Evolutionary conservation across 2,113 vertebrate species (phyloP), one percentile per base, ranked within the genome.

Genomic region (Eclectus roratus): DNA sequence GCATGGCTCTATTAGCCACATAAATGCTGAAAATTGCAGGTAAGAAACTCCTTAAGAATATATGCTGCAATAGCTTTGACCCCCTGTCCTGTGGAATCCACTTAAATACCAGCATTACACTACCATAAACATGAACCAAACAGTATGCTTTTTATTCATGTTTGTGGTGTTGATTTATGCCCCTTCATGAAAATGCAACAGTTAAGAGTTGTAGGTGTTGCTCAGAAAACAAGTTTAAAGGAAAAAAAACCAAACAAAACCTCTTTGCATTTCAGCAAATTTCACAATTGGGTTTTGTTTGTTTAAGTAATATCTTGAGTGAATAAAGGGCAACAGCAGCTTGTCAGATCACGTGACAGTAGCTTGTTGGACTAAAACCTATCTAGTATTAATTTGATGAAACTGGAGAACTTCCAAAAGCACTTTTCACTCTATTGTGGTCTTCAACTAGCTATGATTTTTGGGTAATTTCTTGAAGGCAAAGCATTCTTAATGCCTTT

Each of bases 321-420:
- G 69, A 92, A 78, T 80, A 66, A 95, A 88, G n/a, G 76, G 60
- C 55, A 92, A 20, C 50, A 92, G 69, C 77, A 88, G 71, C 82
- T 94, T 93, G 66, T 85, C 25, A 68, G 55, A 35, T 84, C 80
- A 96, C 0, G 0, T 80, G 77, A 24, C 29, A 43, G 14, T 78
- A 79, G 79, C 46, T 83, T 83, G 39, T 80, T 88, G 81, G 33
- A 39, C 81, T 88, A 82, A 95, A 95, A 80, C 50, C 68, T 82
- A 18, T 76, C 41, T 86, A 35, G 60, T 85, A 69, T 55, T 91
- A 95, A 88, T 92, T 71, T 92, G 56, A 88, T 93, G 64, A 85
- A 88, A 76, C 58, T 93, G 93, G 85, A 95, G 25, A 56, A 86
- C 44, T 60, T 93, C 69, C 90, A 96, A 25, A 96, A 92, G 17